phyloP scores from a whole-genome alignment of 2,113 vertebrate genomes.

The Vidua chalybeata region DNA sequence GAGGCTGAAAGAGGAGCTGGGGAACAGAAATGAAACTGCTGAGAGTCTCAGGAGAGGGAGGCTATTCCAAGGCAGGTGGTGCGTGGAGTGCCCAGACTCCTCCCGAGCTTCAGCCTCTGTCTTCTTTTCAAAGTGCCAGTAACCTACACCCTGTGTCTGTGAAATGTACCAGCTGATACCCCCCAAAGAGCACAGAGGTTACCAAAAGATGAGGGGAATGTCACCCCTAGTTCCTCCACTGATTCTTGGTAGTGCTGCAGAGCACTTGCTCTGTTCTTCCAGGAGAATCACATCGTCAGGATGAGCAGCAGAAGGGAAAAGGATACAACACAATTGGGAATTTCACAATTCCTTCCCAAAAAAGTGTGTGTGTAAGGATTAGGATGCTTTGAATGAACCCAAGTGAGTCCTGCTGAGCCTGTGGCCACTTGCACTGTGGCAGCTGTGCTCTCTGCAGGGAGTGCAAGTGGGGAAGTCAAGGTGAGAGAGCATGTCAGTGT shows the following conservation, averaged over 20 bases:
- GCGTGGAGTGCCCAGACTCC: neutral
- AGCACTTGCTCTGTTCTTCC: neutral
- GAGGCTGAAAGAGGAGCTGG: neutral
- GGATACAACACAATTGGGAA: accelerated
- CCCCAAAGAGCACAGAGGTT: neutral
- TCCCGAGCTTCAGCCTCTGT: accelerated
- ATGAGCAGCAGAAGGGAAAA: neutral
- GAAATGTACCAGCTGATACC: neutral
- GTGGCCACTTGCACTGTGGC: neutral
- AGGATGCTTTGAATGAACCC: neutral
- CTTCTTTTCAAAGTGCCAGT: neutral
- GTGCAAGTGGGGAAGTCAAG: neutral
- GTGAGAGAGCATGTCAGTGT: neutral
- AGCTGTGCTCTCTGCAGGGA: neutral
- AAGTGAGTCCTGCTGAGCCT: neutral
- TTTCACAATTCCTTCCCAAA: neutral
- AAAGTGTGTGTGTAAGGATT: neutral
- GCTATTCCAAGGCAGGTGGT: neutral
- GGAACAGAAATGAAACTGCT: neutral
- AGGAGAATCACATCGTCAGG: accelerated
- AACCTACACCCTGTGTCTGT: accelerated
- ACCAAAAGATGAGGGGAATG: neutral
- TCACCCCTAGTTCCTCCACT: accelerated
- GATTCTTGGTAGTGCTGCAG: neutral
- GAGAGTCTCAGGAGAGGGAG: neutral